A percentile compares a stretch with the other conserved stretches of the same genome.
Conservation (phyloP, 2,113 vertebrate species). For the Laticauda laticaudata region DNA sequence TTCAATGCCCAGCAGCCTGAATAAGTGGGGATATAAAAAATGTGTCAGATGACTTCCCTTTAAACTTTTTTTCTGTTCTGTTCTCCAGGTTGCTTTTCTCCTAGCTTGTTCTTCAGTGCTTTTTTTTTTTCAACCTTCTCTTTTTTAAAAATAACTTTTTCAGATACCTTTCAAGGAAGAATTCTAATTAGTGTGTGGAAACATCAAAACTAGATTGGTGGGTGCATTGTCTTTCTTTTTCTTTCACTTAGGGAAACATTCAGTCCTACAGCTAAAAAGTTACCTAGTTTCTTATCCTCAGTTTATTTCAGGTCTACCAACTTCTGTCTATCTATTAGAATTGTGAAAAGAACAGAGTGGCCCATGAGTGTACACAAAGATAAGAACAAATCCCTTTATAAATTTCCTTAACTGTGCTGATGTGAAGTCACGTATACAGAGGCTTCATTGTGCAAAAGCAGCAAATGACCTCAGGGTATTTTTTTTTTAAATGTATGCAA, state of each 20-base stretch:
- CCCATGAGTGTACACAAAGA: background rate
- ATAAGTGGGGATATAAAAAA: background rate
- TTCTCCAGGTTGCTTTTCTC: background rate
- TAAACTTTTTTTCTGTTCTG: background rate
- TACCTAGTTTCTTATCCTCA: no score
- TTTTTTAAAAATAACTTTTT: background rate
- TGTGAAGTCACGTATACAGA: background rate
- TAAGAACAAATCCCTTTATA: slow-evolving; percentile 7
- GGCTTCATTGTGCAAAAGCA: background rate
- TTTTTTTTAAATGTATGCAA: background rate
- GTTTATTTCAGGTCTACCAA: background rate
- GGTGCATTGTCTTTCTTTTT: background rate
- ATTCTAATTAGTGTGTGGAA: background rate
- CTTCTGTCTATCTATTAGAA: background rate
- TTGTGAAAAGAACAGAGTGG: background rate
- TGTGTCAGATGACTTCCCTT: background rate
- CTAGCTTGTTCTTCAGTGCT: background rate
- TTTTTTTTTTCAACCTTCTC: background rate
- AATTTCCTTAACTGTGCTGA: background rate
- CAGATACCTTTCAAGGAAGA: background rate
- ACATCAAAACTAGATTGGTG: background rate
- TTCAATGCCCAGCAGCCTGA: background rate
- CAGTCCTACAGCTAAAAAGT: background rate
- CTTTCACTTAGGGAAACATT: background rate
- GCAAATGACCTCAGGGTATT: background rate